Evolutionary conservation across 2,113 vertebrate genomes (phyloP).

Genomic region (Struthidea cinerea): DNA sequence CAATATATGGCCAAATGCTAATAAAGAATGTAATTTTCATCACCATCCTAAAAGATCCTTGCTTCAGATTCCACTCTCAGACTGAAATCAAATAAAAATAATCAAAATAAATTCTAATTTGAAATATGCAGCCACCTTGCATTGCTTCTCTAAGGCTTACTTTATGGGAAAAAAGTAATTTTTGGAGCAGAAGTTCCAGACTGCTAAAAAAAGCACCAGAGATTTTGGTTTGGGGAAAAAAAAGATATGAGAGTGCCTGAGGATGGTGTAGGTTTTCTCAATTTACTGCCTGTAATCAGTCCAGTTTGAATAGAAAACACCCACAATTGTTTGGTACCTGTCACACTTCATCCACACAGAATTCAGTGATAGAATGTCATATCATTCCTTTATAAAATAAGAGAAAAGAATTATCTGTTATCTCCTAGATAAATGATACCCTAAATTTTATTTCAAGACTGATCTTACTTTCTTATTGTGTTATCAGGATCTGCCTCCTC

Average conservation of each 20-base stretch:
- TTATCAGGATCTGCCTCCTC: neutral
- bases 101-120: neutral
- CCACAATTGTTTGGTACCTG: neutral
- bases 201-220: neutral
- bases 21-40: neutral
- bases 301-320: neutral
- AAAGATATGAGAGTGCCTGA: neutral
- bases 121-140: neutral
- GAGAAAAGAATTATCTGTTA: neutral
- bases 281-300: neutral
- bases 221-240: neutral
- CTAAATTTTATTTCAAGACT: neutral
- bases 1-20: neutral
- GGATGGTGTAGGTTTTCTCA: neutral
- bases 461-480: neutral
- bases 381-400: neutral
- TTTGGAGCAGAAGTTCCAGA: neutral
- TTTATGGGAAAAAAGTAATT: neutral
- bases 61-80: neutral
- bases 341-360: neutral
- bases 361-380: neutral
- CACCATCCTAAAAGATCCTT: neutral
- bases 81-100: neutral
- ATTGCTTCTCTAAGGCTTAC: neutral
- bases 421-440: neutral